Evolutionary conservation across 2,797 vertebrate species (phyloP), one percentile per base, ranked within the genome.

Genomic region (Tapera naevia): DNA sequence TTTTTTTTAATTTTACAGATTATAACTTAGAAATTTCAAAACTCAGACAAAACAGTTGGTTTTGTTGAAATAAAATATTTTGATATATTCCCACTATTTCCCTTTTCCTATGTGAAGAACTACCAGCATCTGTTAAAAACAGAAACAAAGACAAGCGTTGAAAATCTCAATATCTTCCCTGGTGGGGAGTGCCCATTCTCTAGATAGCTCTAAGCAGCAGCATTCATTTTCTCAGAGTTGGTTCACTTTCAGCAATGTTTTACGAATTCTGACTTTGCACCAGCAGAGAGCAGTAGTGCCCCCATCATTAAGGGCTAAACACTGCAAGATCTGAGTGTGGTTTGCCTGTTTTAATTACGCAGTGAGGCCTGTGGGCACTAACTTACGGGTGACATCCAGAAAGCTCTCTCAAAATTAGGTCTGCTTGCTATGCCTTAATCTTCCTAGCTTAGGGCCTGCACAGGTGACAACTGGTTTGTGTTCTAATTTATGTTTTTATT

Each of bases 261-360:
- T 32, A 16, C 33, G 4, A 1, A 14, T 32, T 3, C 41, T 65
- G 72, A 12, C 30, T 60, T 57, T 18, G 66, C 50, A 81, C 84
- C 93, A 93, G 91, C 91, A 94, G 94, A 86, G 89, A 86, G 89
- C 94, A 93, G 84, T 1, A 92, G 69, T 5, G 21, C 1, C 39
- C 43, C 43, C 88, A 8, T 13, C 27, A 23, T 25, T 9, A 69
- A 27, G 61, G 27, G 17, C 22, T 14, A 3, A 21, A 33, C 10
- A 19, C 41, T 43, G 61, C 54, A 37, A n/a, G 13, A 15, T 37
- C 21, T 5, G 3, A 19, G n/a, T 17, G 25, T 4, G 1, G 7
- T 85, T 37, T 24, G 11, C 32, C 71, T 58, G 51, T 17, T 65
- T 48, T 56, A 37, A 66, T 43, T 25, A 19, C 30, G 6, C 16